Evolutionary conservation across 2,888 invertebrate species (phyloP).

Genomic region (Polia nebulosa): DNA sequence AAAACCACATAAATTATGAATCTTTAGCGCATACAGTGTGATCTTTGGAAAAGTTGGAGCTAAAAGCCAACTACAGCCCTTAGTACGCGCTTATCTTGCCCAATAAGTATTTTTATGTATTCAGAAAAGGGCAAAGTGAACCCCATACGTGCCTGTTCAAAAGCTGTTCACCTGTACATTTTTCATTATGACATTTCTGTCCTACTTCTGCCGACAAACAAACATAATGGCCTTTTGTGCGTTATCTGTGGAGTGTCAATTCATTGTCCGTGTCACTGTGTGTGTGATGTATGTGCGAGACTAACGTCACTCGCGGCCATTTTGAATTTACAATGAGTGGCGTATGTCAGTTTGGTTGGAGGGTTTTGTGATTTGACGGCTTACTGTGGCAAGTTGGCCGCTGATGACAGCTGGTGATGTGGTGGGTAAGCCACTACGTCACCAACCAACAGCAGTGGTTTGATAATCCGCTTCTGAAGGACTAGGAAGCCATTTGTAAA

Average conservation of each 20-base stretch:
- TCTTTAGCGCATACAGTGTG: background rate
- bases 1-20: background rate
- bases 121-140: background rate
- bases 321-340: constrained; percentile 50
- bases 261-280: constrained; percentile 57
- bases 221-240: constrained; percentile 61
- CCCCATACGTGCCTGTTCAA: background rate
- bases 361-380: constrained; percentile 25
- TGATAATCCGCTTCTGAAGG: background rate
- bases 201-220: constrained; percentile 49
- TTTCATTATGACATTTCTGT: constrained; percentile 46
- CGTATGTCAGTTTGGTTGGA: constrained; percentile 37
- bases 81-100: background rate
- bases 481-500: too few species aligned
- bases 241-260: constrained; percentile 60
- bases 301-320: constrained; percentile 41
- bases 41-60: background rate
- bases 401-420: background rate
- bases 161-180: constrained; percentile 29
- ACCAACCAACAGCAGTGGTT: too few species aligned
- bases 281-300: constrained; percentile 37
- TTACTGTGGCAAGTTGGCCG: background rate
- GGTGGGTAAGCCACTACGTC: too few species aligned
- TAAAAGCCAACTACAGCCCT: background rate
- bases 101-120: background rate